Base-by-base conservation (phyloP, 2,113 vertebrate species). In the Coreoperca whiteheadi region DNA sequence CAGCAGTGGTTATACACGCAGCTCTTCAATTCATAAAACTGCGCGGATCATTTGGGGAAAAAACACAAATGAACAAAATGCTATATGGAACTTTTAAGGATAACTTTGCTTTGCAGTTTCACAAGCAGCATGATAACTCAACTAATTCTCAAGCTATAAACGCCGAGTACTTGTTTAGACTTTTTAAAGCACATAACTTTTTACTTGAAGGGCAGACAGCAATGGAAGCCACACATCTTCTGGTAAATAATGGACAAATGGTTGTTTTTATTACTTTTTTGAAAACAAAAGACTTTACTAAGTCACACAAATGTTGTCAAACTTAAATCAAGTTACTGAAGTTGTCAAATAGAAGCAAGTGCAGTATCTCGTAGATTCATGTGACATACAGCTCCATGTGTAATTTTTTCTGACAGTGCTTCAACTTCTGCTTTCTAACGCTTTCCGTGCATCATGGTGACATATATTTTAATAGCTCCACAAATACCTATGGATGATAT, bases 31-130 rank as follows among this genome's bases (percentile, higher is more conserved):
- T 46, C n/a, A 9, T 37, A 20, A 69, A 81, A 59, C 61, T 51
- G 65, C 60, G 37, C 15, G 69, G 53, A 63, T 39, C 50, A 1
- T 25, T 84, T 32, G 2, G 57, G 34, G 16, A 6, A 53, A 51
- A 71, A 54, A 63, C 20, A 41, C 32, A 79, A 56, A 66, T 39
- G 7, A 30, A 34, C 14, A 9, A n/a, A 67, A 21, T 16, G 10
- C 53, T 66, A 20, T 23, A 8, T 3, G 18, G 0, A 68, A 70
- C 57, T 77, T 86, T 81, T 15, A 43, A 34, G 25, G 6, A 66
- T 30, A 30, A 39, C 56, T 77, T 85, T 81, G 60, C 10, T 9
- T 73, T 23, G 16, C 46, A n/a, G 23, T 28, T 76, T 59, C 56
- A 72, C 50, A 74, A 28, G 50, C 85, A 9, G 68, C 61, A 8